Evolutionary conservation across 2,113 vertebrate species (phyloP).

Genomic region (Lasiurus cinereus): DNA sequence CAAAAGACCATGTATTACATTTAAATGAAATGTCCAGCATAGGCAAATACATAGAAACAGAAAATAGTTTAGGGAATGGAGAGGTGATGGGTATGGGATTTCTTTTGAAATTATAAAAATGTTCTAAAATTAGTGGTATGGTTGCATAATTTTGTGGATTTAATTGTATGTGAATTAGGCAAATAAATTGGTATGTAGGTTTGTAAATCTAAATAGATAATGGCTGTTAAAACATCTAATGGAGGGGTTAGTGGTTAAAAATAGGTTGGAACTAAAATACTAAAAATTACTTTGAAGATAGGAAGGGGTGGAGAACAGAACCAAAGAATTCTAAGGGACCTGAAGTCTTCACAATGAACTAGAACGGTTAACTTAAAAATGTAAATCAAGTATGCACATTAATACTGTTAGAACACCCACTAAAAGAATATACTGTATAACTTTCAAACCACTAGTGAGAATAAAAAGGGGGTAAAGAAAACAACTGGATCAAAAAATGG

Average conservation of each 20-base stretch:
- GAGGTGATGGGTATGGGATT: not conserved
- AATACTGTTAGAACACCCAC: not conserved
- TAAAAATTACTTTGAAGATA: constrained; percentile 25
- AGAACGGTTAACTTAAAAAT: not conserved
- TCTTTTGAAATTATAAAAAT: not conserved
- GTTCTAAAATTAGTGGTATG: not conserved
- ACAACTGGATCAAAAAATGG: not conserved
- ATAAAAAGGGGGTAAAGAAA: constrained; percentile 26
- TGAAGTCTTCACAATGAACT: constrained; percentile 11
- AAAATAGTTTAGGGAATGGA: not conserved
- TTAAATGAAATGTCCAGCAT: constrained; percentile 39
- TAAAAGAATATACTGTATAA: not conserved
- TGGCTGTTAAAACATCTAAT: not conserved
- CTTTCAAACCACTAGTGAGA: constrained; percentile 3
- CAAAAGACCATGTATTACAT: not conserved
- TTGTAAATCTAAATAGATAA: constrained; percentile 37
- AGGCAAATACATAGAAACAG: not conserved
- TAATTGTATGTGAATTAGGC: not conserved
- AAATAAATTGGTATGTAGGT: not conserved
- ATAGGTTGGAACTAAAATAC: not conserved
- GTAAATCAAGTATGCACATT: not conserved
- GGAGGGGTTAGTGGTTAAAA: not conserved
- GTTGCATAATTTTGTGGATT: not conserved
- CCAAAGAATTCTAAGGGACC: not conserved
- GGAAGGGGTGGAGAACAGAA: not conserved